Evolutionary conservation across 1,140 invertebrate genomes (phyloP).

Genomic region (Brachionus paranguensis): DNA sequence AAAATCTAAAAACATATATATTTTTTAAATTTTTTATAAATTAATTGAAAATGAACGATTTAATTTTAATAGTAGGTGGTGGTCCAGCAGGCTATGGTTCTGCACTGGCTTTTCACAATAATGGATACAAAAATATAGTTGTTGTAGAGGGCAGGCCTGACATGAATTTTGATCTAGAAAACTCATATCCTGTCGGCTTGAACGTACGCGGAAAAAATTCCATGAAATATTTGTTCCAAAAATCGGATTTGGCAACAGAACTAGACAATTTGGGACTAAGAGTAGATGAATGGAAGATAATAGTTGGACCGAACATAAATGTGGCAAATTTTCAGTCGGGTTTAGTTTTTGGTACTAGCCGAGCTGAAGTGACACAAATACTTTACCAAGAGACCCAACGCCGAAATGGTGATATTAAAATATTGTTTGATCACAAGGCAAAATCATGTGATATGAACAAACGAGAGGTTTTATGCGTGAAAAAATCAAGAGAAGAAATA

Average conservation of each 20-base stretch:
- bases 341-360: neutral
- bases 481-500: neutral
- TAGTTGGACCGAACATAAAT: neutral
- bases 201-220: slow-evolving; percentile 4
- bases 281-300: slow-evolving; percentile 20
- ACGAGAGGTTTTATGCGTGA: neutral
- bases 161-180: neutral
- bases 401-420: neutral
- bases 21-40: no score
- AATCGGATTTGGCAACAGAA: neutral
- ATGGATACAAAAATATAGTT: no score
- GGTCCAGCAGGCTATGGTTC: no score
- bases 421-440: neutral
- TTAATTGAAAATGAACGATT: no score
- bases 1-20: no score
- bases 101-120: no score
- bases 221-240: neutral
- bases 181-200: neutral
- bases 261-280: neutral
- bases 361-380: slow-evolving; percentile 15
- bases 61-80: no score
- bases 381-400: neutral
- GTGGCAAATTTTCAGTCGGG: slow-evolving; percentile 24
- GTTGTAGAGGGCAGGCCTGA: no score
- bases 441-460: neutral